Evolutionary conservation across 2,797 vertebrate genomes (phyloP).

Genomic region (Knipowitschia caucasica): DNA sequence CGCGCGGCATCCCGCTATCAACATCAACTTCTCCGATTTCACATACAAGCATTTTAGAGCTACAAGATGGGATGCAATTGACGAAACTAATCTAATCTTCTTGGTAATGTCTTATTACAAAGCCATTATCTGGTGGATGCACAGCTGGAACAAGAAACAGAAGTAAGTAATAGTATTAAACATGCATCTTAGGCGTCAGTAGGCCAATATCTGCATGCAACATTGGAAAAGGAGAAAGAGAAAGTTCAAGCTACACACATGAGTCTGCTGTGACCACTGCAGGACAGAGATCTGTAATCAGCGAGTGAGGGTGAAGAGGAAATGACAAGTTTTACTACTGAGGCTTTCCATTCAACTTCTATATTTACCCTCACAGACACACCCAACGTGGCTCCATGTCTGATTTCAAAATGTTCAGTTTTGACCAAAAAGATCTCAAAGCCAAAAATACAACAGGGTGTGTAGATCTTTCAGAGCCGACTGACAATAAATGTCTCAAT

Average conservation of each 20-base stretch:
- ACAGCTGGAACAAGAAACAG: slow-evolving; percentile 25
- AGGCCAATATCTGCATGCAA: slow-evolving; percentile 1
- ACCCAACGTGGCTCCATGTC: slow-evolving; percentile 51
- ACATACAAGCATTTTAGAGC: slow-evolving; percentile 54
- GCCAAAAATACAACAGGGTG: too few relatives aligned
- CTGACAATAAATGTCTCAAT: too few relatives aligned
- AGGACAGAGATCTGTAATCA: slow-evolving; percentile 50
- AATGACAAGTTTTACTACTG: slow-evolving; percentile 55
- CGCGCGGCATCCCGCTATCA: slow-evolving; percentile 67
- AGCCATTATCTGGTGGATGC: slow-evolving; percentile 37
- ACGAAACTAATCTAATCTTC: slow-evolving; percentile 46
- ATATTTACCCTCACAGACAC: slow-evolving; percentile 58
- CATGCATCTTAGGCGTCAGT: slow-evolving; percentile 22
- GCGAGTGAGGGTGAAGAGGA: slow-evolving; percentile 36
- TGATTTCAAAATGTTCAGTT: slow-evolving; percentile 14
- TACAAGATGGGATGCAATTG: slow-evolving; percentile 19
- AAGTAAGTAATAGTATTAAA: slow-evolving; percentile 32
- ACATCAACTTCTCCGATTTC: slow-evolving; percentile 62
- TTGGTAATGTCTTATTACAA: slow-evolving; percentile 35
- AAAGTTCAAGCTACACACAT: slow-evolving; percentile 11
- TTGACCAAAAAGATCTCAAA: neutral
- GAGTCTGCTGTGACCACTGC: slow-evolving; percentile 14
- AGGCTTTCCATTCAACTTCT: slow-evolving; percentile 42
- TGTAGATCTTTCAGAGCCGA: too few relatives aligned
- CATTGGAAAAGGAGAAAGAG: neutral